Evolutionary conservation across 2,888 invertebrate species (phyloP).

Genomic region (Aleiodes alternator): DNA sequence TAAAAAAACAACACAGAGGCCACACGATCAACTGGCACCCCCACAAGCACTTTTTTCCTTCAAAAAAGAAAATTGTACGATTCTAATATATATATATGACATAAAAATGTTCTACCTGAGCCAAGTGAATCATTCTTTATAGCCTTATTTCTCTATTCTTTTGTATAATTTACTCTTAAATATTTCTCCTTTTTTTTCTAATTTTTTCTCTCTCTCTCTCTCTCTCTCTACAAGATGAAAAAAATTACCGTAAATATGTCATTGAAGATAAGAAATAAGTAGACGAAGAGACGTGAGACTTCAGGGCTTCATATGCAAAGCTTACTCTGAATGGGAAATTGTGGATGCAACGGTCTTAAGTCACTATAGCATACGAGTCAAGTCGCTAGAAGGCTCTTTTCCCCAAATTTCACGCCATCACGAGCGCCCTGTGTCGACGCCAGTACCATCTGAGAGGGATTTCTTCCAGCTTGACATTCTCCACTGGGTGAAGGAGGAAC

Average conservation of each 20-base stretch:
- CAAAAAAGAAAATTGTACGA: constrained; percentile 10
- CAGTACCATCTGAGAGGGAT: constrained; percentile 34
- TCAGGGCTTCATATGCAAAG: too few species aligned
- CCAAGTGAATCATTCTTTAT: not conserved
- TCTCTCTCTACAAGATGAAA: too few species aligned
- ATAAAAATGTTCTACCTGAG: not conserved
- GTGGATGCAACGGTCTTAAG: constrained; percentile 19
- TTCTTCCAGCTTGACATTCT: constrained; percentile 33
- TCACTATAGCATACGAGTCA: constrained; percentile 18
- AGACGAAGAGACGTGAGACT: too few species aligned
- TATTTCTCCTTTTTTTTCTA: not conserved
- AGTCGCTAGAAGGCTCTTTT: not conserved
- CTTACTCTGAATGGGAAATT: constrained; percentile 2
- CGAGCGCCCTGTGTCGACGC: constrained; percentile 19
- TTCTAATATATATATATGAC: constrained; percentile 7
- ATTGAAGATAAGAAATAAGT: too few species aligned
- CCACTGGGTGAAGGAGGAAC: not conserved
- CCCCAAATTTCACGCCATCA: constrained; percentile 27
- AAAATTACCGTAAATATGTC: too few species aligned
- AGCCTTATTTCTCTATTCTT: not conserved
- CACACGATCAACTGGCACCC: constrained; percentile 23
- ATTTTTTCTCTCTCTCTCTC: too few species aligned
- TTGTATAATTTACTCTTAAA: not conserved
- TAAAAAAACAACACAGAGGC: constrained; percentile 8
- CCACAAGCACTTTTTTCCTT: not conserved